These are phyloP conservation scores for Phaetusa simplex DNA, from an alignment of 2,113 vertebrate species.

Conservation along the genomic window DNA sequence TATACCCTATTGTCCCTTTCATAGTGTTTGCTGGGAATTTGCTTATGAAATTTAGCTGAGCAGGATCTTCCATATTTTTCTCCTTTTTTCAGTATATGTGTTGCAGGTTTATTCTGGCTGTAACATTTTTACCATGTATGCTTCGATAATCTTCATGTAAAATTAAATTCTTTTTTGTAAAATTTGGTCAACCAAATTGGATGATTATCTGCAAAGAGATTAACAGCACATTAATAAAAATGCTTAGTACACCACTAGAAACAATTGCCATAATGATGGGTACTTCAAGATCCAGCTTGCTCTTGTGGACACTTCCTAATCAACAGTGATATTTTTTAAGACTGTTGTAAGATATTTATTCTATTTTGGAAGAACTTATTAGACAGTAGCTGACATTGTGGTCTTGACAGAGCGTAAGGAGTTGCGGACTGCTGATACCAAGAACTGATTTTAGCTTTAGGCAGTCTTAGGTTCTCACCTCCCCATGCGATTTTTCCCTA, in stretches of 20 bases:
- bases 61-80: not conserved
- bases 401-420: not conserved
- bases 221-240: conserved; percentile 7
- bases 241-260: not conserved
- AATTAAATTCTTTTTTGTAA: conserved; percentile 10
- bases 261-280: not conserved
- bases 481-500: not conserved
- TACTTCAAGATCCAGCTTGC: not conserved
- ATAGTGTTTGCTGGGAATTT: not conserved
- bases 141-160: not conserved
- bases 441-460: not conserved
- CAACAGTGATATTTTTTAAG: conserved; percentile 7
- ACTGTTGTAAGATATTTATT: not conserved
- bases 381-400: not conserved
- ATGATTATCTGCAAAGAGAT: conserved; percentile 20
- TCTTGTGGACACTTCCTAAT: not conserved
- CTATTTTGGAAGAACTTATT: conserved; percentile 29
- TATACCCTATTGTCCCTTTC: not conserved
- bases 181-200: not conserved
- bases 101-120: not conserved
- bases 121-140: not conserved
- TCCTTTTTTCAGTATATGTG: not conserved
- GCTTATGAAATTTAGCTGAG: not conserved
- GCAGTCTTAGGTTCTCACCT: not conserved
- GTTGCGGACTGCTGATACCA: not conserved